Evolutionary conservation across 1,140 invertebrate genomes (phyloP), one percentile per base, ranked within the genome.

Genomic region (Oppia nitens): DNA sequence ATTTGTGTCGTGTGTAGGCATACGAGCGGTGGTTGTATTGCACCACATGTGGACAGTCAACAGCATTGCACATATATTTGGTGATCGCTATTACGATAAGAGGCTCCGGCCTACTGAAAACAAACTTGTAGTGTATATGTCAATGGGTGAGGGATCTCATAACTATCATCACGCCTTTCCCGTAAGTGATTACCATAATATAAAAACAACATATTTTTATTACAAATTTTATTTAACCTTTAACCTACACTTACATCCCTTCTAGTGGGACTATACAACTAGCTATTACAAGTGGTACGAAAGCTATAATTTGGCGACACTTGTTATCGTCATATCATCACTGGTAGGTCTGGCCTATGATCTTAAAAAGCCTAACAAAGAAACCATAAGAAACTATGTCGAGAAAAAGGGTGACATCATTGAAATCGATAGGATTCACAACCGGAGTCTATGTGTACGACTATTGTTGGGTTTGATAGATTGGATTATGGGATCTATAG

Each of bases 201-300:
- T n/a, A n/a, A n/a, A 40, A 9, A 40, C 32, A 9, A 40, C 17
- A 40, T 40, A 17, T 40, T 40, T 40, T 9, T 6, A 40, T 6
- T 40, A 40, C 17, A 17, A 40, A 40, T 40, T 40, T 40, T 40
- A 40, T 9, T 40, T 40, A 40, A 40, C 32, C 17, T 40, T 40
- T 40, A 40, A 40, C 17, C 17, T 17, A 40, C 32, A 9, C 32
- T 40, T 40, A 40, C 90, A 95, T 72, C 83, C 84, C 0, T 95
- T 95, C 74, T 91, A 91, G 0, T 85, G 86, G 80, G 90, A 95
- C 68, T 91, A 91, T 76, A 85, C 87, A 68, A 69, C 70, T 11
- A 72, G 71, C 58, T 75, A 77, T 60, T 74, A 65, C 63, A 68
- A 47, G 32, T 55, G 32, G 40, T 71, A 47, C 23, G 56, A 57